These are phyloP conservation scores for Nephrotoma appendiculata DNA, from an alignment of 2,888 invertebrate genomes.

Conservation along the genomic window DNA sequence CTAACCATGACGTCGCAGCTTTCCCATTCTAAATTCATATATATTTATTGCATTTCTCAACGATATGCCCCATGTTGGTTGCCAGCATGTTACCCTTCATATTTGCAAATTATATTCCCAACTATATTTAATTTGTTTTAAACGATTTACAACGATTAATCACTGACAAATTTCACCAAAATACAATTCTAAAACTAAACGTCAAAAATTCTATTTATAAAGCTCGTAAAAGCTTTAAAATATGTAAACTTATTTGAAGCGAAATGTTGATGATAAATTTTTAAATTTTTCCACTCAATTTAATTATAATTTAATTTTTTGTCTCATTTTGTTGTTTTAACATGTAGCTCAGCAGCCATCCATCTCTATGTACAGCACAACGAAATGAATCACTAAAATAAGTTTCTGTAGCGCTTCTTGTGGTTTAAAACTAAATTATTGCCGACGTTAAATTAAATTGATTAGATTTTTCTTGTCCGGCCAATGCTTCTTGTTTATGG, in stretches of 20 bases:
- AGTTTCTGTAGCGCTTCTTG: not conserved
- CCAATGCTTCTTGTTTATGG: not conserved
- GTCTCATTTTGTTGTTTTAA: not conserved
- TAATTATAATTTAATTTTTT: not conserved
- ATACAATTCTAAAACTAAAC: not conserved
- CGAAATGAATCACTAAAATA: not conserved
- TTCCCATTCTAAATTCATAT: too few species aligned
- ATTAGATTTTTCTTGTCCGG: not conserved
- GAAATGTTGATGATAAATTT: not conserved
- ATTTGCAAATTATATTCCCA: too few species aligned
- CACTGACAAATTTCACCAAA: not conserved
- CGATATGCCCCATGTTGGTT: too few species aligned
- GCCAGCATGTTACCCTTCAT: too few species aligned
- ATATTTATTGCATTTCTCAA: too few species aligned
- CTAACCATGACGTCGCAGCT: too few species aligned
- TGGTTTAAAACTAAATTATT: not conserved
- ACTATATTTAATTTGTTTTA: not conserved
- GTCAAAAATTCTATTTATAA: not conserved
- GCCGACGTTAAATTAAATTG: not conserved
- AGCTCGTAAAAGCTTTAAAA: not conserved
- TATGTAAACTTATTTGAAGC: not conserved
- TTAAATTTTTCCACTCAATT: not conserved
- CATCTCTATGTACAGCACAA: not conserved
- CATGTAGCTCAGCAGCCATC: not conserved
- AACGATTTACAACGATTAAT: not conserved